These are phyloP conservation scores for Orientallactaga sibirica DNA, from an alignment of 2,797 vertebrate genomes.

Conservation along the genomic window DNA sequence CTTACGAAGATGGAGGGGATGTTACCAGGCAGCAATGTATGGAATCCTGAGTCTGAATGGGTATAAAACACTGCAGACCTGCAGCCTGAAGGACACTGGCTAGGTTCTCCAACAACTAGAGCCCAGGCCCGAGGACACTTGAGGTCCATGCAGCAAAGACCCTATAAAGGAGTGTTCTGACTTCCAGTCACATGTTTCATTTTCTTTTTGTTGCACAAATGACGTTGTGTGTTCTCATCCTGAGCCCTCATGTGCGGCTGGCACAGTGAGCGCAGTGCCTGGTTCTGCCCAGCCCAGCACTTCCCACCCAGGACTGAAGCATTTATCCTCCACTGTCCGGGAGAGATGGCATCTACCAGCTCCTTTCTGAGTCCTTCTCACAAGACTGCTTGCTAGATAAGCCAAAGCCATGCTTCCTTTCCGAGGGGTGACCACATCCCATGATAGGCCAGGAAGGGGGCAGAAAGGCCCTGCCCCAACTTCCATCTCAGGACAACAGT, in stretches of 20 bases:
- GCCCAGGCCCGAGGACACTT: background rate
- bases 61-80: background rate
- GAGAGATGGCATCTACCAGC: background rate
- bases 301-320: background rate
- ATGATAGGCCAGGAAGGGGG: no score
- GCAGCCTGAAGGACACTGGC: background rate
- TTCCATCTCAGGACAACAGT: background rate
- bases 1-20: background rate
- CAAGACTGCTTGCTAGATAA: background rate
- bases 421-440: no score
- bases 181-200: background rate
- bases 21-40: background rate
- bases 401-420: background rate
- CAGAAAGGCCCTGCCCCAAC: background rate
- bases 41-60: background rate
- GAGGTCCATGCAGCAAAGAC: background rate
- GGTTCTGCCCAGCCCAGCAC: background rate
- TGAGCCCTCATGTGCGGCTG: no score
- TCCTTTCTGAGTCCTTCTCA: background rate
- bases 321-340: background rate
- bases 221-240: background rate
- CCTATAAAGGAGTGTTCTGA: background rate
- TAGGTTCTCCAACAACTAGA: background rate
- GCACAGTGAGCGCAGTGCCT: background rate
- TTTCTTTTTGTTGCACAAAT: slow-evolving; percentile 2